phyloP scores from a whole-genome alignment of 2,888 invertebrate genomes.

The Melanophora roralis region DNA sequence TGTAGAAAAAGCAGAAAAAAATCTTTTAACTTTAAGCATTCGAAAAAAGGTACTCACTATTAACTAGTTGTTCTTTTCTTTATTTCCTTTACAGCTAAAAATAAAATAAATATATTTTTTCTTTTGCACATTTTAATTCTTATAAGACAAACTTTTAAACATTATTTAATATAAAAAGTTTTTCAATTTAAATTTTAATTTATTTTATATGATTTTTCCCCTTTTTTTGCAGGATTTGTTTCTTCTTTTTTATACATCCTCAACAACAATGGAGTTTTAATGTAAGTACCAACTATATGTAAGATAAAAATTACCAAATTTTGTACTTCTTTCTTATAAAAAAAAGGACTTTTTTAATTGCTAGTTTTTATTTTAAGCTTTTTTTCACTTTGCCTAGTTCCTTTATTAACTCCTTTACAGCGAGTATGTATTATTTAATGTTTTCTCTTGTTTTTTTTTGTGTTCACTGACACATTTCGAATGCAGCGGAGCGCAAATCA shows the following conservation, averaged over 20 bases:
- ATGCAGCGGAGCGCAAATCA: slow-evolving; percentile 58
- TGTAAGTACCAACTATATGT: slow-evolving; percentile 22
- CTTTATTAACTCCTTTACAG: slow-evolving; percentile 36
- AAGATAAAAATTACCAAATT: background rate
- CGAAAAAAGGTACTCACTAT: background rate
- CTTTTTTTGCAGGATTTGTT: slow-evolving; percentile 11
- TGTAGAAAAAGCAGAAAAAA: background rate
- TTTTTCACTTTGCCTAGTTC: slow-evolving; percentile 26
- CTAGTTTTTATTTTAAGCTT: background rate
- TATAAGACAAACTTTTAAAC: background rate
- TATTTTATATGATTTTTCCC: background rate
- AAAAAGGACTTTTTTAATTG: background rate
- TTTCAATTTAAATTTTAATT: slow-evolving; percentile 9
- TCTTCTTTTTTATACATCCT: background rate
- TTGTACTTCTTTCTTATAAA: background rate
- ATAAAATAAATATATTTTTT: background rate
- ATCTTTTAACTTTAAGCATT: background rate
- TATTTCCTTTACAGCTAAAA: too few species aligned
- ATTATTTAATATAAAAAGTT: slow-evolving; percentile 11
- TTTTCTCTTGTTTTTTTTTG: slow-evolving; percentile 38
- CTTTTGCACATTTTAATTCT: background rate
- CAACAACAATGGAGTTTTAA: slow-evolving; percentile 39
- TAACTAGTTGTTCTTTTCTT: background rate
- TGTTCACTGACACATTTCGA: slow-evolving; percentile 62
- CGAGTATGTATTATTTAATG: slow-evolving; percentile 20